Base-by-base conservation (phyloP, 2,888 invertebrate genomes). In the Xanthia icteritia region DNA sequence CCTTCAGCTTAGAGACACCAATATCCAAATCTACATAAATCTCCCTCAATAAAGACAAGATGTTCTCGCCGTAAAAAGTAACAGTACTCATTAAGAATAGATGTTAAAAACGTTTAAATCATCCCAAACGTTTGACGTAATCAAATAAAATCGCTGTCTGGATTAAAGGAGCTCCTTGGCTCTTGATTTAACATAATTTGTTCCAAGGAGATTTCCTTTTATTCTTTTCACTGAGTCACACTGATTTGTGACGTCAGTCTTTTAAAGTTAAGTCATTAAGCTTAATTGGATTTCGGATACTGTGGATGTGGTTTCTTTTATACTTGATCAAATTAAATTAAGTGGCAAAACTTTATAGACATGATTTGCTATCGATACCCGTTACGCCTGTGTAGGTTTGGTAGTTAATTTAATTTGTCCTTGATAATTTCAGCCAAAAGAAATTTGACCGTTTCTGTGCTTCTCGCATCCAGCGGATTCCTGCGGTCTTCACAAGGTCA, bases 111-210 rank as follows among this genome's bases (percentile, higher is more conserved):
- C 86, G 89, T 89, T 90, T 89, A 83, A 91, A 90, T 90, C 92
- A 92, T 89, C 89, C 86, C 86, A 91, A 92, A 87, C 84, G 89
- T 89, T 86, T 84, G 76, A 81, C 88, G 89, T 93, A 93, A 94
- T 94, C 92, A 92, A 94, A 94, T 93, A 90, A 93, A 93, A 93
- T 93, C 91, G 86, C 91, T 86, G 90, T 85, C 89, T 87, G 90
- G 91, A 92, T 91, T 91, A 92, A 91, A 91, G 89, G 31, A 31
- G 69, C 87, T 84, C 73, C 89, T 89, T 85, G 85, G 90, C 88
- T 90, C 90, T 89, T 87, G 91, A 91, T 91, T 93, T 92, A 91
- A 91, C 91, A 93, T 92, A 93, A 93, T 93, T 92, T 91, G 89
- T 88, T 89, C 88, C 87, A 89, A 89, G 88, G 86, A 89, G 90